Evolutionary conservation across 2,113 vertebrate genomes (phyloP).

Genomic region (Calypte anna): DNA sequence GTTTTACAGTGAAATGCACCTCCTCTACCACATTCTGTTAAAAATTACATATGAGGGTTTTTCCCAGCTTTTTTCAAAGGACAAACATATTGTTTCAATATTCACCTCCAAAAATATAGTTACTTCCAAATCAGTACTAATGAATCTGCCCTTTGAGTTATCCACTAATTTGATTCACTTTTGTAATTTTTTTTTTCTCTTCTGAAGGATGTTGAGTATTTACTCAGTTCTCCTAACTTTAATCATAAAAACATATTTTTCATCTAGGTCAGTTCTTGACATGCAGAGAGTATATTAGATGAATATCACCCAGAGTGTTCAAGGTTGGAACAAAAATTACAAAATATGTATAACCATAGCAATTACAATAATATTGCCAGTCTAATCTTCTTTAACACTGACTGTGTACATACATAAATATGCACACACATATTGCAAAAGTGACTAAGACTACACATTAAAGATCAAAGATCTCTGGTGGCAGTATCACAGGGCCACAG

Average conservation of each 20-base stretch:
- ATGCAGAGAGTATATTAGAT: not conserved
- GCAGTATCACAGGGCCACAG: not conserved
- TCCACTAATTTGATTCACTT: not conserved
- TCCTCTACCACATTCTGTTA: not conserved
- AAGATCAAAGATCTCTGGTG: not conserved
- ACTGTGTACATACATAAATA: not conserved
- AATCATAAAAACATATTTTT: not conserved
- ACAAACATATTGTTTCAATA: not conserved
- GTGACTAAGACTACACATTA: not conserved
- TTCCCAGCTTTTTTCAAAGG: not conserved
- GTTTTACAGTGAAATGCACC: not conserved
- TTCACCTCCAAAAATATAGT: not conserved
- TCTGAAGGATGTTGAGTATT: not conserved
- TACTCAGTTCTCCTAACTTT: not conserved
- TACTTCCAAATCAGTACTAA: not conserved
- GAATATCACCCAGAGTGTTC: not conserved
- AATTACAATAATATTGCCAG: not conserved
- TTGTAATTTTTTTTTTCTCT: not conserved
- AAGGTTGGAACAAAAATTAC: not conserved
- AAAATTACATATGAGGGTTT: not conserved
- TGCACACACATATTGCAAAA: not conserved
- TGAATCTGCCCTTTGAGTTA: not conserved
- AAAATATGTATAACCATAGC: not conserved
- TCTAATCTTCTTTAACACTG: not conserved
- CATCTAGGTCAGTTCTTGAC: not conserved